phyloP scores from a whole-genome alignment of 2,888 invertebrate species.

The Oscheius myriophilus region DNA sequence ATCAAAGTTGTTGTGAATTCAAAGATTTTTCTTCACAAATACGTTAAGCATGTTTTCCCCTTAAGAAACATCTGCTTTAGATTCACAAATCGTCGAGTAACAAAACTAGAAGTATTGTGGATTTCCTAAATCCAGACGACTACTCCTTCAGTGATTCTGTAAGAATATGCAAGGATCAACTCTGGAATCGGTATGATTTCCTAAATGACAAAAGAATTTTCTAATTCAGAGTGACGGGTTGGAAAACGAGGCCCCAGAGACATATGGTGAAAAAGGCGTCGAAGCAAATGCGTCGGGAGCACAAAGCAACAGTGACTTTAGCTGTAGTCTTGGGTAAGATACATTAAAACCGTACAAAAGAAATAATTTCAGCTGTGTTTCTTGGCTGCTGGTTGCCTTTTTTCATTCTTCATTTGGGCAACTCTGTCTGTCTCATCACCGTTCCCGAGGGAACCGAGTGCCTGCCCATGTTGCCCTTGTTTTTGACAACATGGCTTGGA shows the following conservation, averaged over 20 bases:
- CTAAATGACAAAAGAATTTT: slow-evolving; percentile 6
- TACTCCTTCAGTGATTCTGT: slow-evolving; percentile 49
- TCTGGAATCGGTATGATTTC: slow-evolving; percentile 51
- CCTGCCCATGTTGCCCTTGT: slow-evolving; percentile 77
- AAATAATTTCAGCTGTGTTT: slow-evolving; percentile 83
- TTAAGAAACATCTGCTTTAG: too few species aligned
- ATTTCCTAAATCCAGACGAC: slow-evolving; percentile 34
- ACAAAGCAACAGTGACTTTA: slow-evolving; percentile 96
- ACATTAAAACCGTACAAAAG: neutral
- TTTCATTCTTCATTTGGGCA: slow-evolving; percentile 96
- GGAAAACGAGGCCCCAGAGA: slow-evolving; percentile 57
- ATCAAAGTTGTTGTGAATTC: too few species aligned
- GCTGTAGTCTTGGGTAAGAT: slow-evolving; percentile 91
- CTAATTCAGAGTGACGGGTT: slow-evolving; percentile 53
- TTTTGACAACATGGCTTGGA: slow-evolving; percentile 95
- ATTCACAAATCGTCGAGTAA: slow-evolving; percentile 7
- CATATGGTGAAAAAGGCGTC: slow-evolving; percentile 69
- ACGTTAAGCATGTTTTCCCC: too few species aligned
- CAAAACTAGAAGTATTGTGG: slow-evolving; percentile 19
- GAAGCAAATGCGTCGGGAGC: slow-evolving; percentile 78
- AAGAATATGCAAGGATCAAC: slow-evolving; percentile 51
- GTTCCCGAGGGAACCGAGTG: slow-evolving; percentile 46
- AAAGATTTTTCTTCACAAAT: too few species aligned
- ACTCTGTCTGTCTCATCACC: slow-evolving; percentile 82
- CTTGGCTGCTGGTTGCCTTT: slow-evolving; percentile 98